Percentiles rank a stretch among this genome's conserved stretches.
phyloP scores from a whole-genome alignment of 2,113 vertebrate genomes.

The Electrona antarctica region DNA sequence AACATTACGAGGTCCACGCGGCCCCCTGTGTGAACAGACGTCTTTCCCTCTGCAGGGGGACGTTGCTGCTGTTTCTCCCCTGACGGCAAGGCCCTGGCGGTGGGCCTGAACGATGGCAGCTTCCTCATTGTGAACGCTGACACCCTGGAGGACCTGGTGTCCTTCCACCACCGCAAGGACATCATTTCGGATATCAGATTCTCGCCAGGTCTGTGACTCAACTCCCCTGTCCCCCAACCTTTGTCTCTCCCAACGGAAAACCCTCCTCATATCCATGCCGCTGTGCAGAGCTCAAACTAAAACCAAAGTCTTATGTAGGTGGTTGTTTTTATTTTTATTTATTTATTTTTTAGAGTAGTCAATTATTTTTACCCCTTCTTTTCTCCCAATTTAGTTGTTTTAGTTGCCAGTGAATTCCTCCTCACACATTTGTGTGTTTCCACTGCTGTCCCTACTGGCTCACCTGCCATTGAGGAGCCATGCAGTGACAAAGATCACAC shows the following conservation, averaged over 20 bases:
- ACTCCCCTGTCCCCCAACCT: neutral
- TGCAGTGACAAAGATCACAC: too few relatives aligned
- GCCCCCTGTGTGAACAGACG: constrained; percentile 28
- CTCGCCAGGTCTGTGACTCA: constrained; percentile 87
- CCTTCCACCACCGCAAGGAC: constrained; percentile 98
- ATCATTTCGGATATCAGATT: constrained; percentile 97
- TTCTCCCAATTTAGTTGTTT: constrained; percentile 3
- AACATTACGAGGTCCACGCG: constrained; percentile 1
- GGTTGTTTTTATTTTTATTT: constrained; percentile 11
- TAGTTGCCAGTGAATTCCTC: too few relatives aligned
- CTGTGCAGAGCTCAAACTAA: constrained; percentile 1
- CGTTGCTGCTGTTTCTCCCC: constrained; percentile 98
- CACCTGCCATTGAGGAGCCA: too few relatives aligned
- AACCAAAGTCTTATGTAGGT: constrained; percentile 29
- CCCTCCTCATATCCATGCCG: neutral
- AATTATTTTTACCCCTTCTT: constrained; percentile 1
- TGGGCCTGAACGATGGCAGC: constrained; percentile 95
- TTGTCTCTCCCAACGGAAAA: neutral
- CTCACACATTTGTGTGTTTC: too few relatives aligned
- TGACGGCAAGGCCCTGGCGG: constrained; percentile 94
- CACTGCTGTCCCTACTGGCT: too few relatives aligned
- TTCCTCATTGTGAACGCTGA: constrained; percentile 97
- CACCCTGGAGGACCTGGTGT: constrained; percentile 96
- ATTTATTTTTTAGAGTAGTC: constrained; percentile 41
- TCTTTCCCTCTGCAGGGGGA: constrained; percentile 80